Base-by-base conservation (phyloP, 2,888 invertebrate genomes). In the Notodromas monacha region DNA sequence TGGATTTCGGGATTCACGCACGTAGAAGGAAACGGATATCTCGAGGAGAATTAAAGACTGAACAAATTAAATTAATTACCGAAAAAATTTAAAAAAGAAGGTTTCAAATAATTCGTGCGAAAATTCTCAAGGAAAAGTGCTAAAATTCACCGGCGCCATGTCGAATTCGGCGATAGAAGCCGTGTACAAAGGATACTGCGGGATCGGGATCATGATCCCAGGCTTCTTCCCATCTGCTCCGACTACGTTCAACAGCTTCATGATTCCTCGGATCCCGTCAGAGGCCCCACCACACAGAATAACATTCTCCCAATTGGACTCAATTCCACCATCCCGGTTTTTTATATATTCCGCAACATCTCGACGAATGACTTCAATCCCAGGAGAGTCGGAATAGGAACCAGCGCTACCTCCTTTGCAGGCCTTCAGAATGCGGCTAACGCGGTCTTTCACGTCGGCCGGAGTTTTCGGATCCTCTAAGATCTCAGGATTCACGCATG, bases 121-220 rank as follows among this genome's bases (percentile, higher is more conserved):
- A n/a, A n/a, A n/a, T n/a, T n/a, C n/a, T n/a, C n/a, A n/a, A n/a
- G n/a, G n/a, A n/a, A n/a, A n/a, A n/a, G n/a, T n/a, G n/a, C n/a
- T n/a, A n/a, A n/a, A 21, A 21, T n/a, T 21, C 21, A 21, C 21
- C 6, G 21, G 21, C 8, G n/a, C 6, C 21, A 21, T 21, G 21
- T 72, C 69, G 48, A 73, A 86, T 53, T 96, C 96, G 2, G 81
- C 70, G 28, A 89, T 53, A 0, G 81, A 65, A 1, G 92, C 96
- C 2, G 89, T 84, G 53, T 96, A 96, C 13, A 96, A 55, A 2
- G 96, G 96, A 54, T 99, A 96, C 49, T 96, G 92, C 1, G 96
- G 96, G 45, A 86, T 92, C 1, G 96, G 96, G 39, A 89, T 69
- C 73, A 96, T 64, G 4, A 92, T 65, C 3, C 86, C 92, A 0